Conservation (phyloP, 2,888 invertebrate genomes). For the Callyntrura sp. region DNA sequence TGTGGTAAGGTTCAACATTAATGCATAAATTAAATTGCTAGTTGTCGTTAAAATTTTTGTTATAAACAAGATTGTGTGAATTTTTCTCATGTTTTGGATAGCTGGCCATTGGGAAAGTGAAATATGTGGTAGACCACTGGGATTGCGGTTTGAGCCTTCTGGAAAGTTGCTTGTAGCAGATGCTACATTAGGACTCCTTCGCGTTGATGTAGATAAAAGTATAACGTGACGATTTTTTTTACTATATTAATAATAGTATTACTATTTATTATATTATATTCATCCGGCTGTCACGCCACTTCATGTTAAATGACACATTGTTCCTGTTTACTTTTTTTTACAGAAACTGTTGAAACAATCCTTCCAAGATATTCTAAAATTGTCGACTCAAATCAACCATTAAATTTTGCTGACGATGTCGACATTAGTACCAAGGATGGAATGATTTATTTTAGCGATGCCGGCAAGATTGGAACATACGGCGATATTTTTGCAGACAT, state of each 20-base stretch:
- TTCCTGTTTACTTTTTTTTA: too few species aligned
- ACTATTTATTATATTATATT: neutral
- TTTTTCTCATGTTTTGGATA: too few species aligned
- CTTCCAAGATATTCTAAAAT: slow-evolving; percentile 87
- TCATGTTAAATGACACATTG: too few species aligned
- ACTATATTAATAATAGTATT: slow-evolving; percentile 8
- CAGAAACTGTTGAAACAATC: slow-evolving; percentile 74
- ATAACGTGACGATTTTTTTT: slow-evolving; percentile 84
- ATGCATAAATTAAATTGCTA: neutral
- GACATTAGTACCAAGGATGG: slow-evolving; percentile 91
- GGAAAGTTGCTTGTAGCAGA: slow-evolving; percentile 92
- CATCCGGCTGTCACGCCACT: neutral
- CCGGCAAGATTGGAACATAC: slow-evolving; percentile 90
- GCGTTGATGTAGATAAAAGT: slow-evolving; percentile 91
- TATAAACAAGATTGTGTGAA: too few species aligned
- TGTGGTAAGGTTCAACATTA: slow-evolving; percentile 88
- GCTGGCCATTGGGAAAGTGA: slow-evolving; percentile 91
- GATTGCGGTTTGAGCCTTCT: slow-evolving; percentile 91
- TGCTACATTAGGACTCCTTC: slow-evolving; percentile 95
- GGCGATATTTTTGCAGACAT: slow-evolving; percentile 84
- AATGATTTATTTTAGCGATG: slow-evolving; percentile 95
- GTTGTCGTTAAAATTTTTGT: neutral
- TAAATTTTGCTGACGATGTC: slow-evolving; percentile 90
- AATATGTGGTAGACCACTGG: slow-evolving; percentile 96
- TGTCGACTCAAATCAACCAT: slow-evolving; percentile 88